Evolutionary conservation across 2,888 invertebrate genomes (phyloP).

Genomic region (Tenthredo distinguenda): DNA sequence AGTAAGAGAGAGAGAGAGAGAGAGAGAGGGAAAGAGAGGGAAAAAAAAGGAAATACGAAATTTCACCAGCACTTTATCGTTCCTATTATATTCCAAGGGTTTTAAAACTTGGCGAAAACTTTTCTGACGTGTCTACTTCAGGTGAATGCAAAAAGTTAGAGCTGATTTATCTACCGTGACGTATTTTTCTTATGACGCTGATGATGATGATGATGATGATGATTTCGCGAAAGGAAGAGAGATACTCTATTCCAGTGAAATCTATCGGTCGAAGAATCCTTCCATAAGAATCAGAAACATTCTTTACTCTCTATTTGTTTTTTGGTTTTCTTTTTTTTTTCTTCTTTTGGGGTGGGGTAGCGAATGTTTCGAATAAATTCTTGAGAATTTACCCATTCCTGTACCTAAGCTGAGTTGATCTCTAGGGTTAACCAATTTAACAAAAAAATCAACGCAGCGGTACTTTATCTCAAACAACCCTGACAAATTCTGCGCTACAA

Average conservation of each 20-base stretch:
- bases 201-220: neutral
- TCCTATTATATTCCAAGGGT: slow-evolving; percentile 36
- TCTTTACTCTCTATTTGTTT: neutral
- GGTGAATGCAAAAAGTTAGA: slow-evolving; percentile 20
- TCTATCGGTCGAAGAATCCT: neutral
- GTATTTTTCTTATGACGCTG: neutral
- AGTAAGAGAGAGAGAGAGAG: neutral
- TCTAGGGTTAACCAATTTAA: neutral
- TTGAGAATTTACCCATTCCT: neutral
- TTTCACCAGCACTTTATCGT: slow-evolving; percentile 26
- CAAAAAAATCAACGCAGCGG: slow-evolving; percentile 34
- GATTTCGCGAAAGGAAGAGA: neutral
- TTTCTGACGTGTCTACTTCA: neutral
- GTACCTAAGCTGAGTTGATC: slow-evolving; percentile 2
- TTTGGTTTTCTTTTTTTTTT: neutral
- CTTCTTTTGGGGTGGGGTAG: too few species aligned
- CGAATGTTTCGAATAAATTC: neutral
- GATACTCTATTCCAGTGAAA: neutral
- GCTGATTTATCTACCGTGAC: slow-evolving; percentile 17
- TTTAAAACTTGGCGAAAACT: slow-evolving; percentile 22
- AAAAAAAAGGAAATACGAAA: neutral
- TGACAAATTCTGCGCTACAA: slow-evolving; percentile 28
- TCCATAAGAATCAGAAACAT: neutral
- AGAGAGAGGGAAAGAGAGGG: neutral
- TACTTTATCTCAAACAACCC: slow-evolving; percentile 27